Conservation (phyloP, 2,888 invertebrate genomes). For the Orgyia antiqua region DNA sequence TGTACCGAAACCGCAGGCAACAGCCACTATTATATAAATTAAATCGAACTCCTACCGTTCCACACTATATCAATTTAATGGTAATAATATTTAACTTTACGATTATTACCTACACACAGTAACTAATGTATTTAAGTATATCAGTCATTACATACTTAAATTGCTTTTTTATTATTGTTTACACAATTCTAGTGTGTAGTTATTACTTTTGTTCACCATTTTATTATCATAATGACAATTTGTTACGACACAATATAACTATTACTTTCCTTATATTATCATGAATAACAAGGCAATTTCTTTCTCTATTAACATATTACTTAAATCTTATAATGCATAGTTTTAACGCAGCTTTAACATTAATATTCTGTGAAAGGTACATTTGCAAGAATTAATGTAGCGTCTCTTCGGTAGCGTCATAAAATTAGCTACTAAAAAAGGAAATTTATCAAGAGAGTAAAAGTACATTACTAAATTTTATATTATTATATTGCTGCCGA, state of each 20-base stretch:
- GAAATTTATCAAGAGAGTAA: too few relatives aligned
- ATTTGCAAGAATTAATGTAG: constrained; percentile 23
- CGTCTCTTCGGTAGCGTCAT: constrained; percentile 7
- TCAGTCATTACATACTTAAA: not conserved
- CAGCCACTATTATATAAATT: too few relatives aligned
- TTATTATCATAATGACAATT: constrained; percentile 1
- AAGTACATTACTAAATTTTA: too few relatives aligned
- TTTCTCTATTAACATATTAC: constrained; percentile 13
- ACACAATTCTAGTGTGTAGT: not conserved
- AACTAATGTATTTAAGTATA: not conserved
- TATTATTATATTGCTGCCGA: too few relatives aligned
- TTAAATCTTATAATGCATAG: constrained; percentile 9
- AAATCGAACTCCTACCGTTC: too few relatives aligned
- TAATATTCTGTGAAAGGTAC: constrained; percentile 19
- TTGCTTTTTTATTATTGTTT: not conserved
- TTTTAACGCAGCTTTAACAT: constrained; percentile 10
- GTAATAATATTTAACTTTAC: not conserved
- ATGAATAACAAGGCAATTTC: constrained; percentile 18
- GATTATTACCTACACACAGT: not conserved
- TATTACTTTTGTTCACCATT: constrained; percentile 1
- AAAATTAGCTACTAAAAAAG: too few relatives aligned
- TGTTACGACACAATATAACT: constrained; percentile 5
- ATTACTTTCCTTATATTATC: constrained; percentile 9
- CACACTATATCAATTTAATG: too few relatives aligned
- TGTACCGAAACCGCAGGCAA: too few relatives aligned